Percentiles rank a stretch among this genome's conserved stretches.
Conservation (phyloP, 1,140 invertebrate genomes). For the Tenebrio molitor region DNA sequence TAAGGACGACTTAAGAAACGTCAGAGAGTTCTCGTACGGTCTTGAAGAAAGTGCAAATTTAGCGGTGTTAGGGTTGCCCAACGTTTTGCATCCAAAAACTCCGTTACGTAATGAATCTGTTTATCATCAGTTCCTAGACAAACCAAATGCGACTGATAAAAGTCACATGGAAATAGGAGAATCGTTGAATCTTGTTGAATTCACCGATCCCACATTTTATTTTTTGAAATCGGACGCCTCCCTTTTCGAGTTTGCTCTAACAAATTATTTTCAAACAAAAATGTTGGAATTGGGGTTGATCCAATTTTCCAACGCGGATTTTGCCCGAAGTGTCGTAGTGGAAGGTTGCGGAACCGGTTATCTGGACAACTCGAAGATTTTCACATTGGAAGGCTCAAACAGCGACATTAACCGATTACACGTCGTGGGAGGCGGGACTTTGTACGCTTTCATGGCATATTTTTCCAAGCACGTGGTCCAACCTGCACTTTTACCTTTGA, state of each 20-base stretch:
- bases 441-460: conserved; percentile 75
- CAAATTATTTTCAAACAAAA: conserved; percentile 69
- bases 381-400: conserved; percentile 71
- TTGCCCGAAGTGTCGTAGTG: conserved; percentile 75
- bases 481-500: conserved; percentile 71
- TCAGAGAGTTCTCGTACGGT: conserved; percentile 72
- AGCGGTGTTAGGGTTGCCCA: conserved; percentile 75
- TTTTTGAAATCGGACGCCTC: conserved; percentile 76
- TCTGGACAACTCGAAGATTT: conserved; percentile 68
- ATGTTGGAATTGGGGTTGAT: conserved; percentile 68
- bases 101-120: conserved; percentile 67
- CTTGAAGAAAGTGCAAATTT: conserved; percentile 74
- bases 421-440: conserved; percentile 75
- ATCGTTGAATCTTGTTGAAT: conserved; percentile 71
- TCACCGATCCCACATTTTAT: conserved; percentile 70
- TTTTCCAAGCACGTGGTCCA: conserved; percentile 73
- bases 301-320: conserved; percentile 77
- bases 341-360: conserved; percentile 77
- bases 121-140: conserved; percentile 66
- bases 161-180: conserved; percentile 73
- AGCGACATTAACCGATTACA: conserved; percentile 71
- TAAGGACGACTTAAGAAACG: conserved; percentile 72
- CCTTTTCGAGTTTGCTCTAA: conserved; percentile 74
- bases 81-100: conserved; percentile 74
- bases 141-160: conserved; percentile 59